Evolutionary conservation across 2,113 vertebrate species (phyloP), one percentile per base, ranked within the genome.

Genomic region (Indri indri): DNA sequence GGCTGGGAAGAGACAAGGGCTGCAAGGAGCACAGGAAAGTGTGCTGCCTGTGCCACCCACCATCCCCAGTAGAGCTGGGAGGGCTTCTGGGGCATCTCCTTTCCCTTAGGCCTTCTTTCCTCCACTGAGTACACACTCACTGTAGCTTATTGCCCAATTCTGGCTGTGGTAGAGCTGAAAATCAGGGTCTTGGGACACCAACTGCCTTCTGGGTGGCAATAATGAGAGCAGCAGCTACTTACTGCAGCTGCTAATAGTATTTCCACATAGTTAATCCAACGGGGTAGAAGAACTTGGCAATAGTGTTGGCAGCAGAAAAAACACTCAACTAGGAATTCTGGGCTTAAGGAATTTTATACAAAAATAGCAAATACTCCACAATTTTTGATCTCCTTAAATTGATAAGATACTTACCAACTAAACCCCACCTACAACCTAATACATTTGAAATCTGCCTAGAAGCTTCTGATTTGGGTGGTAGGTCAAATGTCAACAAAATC

Each of bases 141-240:
- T 25, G 0, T 16, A 30, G 13, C 11, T 23, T 30, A 63, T 27
- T 32, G 3, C 25, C 4, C 1, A 45, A 1, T 79, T 70, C 54
- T 90, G 65, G 83, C 71, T 84, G 89, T 52, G 20, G 57, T 30
- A 68, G 34, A 63, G 32, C 50, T 52, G 73, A 73, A 82, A 73
- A 73, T 52, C 61, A 50, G 34, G 2, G 34, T 47, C 37, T 23
- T 9, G 14, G 47, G 83, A 18, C 37, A 71, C n/a, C 34, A 34
- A 57, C 54, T 47, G 25, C 52, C 54, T 93, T 91, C 73, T 30
- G 25, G 87, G 70, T 42, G 86, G 42, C 85, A 68, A 23, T 81
- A 79, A 89, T 1, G 40, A 82, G 16, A n/a, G 71, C 45, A 71
- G 59, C 32, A 79, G 42, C 13, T 42, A 71, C 42, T 59, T 65